These are phyloP conservation scores for Epinephelus fuscoguttatus DNA, from an alignment of 2,113 vertebrate genomes.

Conservation along the genomic window DNA sequence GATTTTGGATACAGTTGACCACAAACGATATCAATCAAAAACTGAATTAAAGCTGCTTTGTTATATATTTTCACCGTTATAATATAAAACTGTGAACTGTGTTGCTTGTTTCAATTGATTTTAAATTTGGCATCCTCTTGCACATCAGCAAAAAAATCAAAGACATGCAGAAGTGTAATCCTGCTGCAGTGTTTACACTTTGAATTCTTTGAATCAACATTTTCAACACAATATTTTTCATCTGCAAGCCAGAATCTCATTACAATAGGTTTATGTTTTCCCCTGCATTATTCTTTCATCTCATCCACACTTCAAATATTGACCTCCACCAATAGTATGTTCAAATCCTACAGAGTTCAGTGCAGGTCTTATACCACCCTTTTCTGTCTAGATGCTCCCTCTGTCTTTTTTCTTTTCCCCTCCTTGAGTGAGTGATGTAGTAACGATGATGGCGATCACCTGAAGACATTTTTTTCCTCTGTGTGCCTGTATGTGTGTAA, in stretches of 20 bases:
- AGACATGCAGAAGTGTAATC: neutral
- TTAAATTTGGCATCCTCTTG: neutral
- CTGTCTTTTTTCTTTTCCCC: neutral
- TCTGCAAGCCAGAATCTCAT: neutral
- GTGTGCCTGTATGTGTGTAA: neutral
- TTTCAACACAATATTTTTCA: neutral
- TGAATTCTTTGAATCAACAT: neutral
- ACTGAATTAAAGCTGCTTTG: neutral
- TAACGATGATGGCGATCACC: constrained; percentile 6
- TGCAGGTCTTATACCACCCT: neutral
- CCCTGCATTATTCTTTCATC: neutral
- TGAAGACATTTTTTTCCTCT: constrained; percentile 4
- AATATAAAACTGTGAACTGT: neutral
- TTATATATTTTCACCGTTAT: neutral
- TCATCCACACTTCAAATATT: neutral
- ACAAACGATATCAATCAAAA: neutral
- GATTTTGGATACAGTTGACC: neutral
- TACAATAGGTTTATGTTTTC: neutral
- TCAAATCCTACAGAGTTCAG: neutral
- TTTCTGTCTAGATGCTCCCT: no score
- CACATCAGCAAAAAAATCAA: neutral
- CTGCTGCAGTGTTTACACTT: neutral
- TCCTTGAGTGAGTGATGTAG: neutral
- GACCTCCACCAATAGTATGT: neutral
- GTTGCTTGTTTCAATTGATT: neutral